A percentile compares a stretch with the other conserved stretches of the same genome.
These are phyloP conservation scores for Hycleus phaleratus DNA, from an alignment of 1,140 invertebrate genomes.

Conservation along the genomic window DNA sequence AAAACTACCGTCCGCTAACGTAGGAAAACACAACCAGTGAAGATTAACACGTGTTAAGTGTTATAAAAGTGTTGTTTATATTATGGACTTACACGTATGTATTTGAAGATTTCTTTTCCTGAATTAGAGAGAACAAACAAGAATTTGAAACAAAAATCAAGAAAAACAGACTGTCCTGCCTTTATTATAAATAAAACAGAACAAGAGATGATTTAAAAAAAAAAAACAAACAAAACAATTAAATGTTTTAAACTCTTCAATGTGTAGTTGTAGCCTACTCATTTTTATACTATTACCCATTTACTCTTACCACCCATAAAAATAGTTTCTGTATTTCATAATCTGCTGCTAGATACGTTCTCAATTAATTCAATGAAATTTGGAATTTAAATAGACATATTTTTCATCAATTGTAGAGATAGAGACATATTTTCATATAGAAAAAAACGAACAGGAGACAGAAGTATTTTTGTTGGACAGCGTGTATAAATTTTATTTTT, in stretches of 20 bases:
- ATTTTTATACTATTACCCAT: slow-evolving; percentile 31
- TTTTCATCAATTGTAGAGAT: slow-evolving; percentile 38
- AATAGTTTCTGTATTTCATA: slow-evolving; percentile 33
- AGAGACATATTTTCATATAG: slow-evolving; percentile 40
- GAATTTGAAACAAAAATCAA: not conserved
- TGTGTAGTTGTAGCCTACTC: slow-evolving; percentile 40
- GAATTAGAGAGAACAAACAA: too few relatives aligned
- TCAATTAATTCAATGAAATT: not conserved
- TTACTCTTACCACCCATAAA: slow-evolving; percentile 11
- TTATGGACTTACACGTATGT: too few relatives aligned
- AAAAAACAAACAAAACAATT: slow-evolving; percentile 20
- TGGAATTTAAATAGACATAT: slow-evolving; percentile 26
- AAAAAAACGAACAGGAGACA: slow-evolving; percentile 27
- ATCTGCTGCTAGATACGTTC: slow-evolving; percentile 32
- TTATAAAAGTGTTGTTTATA: too few relatives aligned
- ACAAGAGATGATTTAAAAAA: not conserved
- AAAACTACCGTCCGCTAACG: not conserved
- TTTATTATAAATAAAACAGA: slow-evolving; percentile 9
- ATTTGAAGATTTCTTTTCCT: too few relatives aligned
- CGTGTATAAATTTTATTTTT: slow-evolving; percentile 2
- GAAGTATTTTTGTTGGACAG: slow-evolving; percentile 34
- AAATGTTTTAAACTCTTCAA: slow-evolving; percentile 37
- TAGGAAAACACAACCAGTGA: too few relatives aligned
- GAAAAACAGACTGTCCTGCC: slow-evolving; percentile 31
- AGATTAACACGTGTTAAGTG: too few relatives aligned